Base-by-base conservation (phyloP, 2,888 invertebrate species). In the Tetragonula carbonaria region DNA sequence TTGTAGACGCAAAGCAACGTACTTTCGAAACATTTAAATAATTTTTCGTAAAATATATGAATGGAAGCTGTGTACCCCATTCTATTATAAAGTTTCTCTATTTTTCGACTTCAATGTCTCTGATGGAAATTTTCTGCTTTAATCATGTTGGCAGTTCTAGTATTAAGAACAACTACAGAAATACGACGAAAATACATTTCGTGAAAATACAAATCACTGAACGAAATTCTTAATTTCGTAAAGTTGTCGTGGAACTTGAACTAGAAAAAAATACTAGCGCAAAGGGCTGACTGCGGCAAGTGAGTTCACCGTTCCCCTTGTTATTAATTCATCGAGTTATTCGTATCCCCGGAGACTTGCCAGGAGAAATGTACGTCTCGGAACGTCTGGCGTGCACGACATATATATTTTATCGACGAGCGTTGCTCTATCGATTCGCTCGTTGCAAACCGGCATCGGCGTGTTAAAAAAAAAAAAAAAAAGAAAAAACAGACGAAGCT, bases 381-480 rank as follows among this genome's bases (percentile, higher is more conserved):
- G 59, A 70, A 57, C 38, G 67, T 63, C 75, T 63, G 75, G 13
- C 63, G 14, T 21, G 11, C 67, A 33, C 51, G 65, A 21, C 21
- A 73, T 28, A 77, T 80, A 80, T 70, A 74, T 76, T 77, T 76
- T 63, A 38, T 65, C 70, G 38, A 38, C 62, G 51, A 57, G 50
- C 23, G 45, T 51, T 57, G 66, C 66, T n/a, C 66, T 70, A 80
- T 80, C 65, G 76, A 77, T 80, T 65, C 65, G 18, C 16, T 23
- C 50, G 28, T 21, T 62, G 23, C 73, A 75, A 33, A 68, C 78
- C 50, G 18, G 51, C 11, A 38, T 16, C n/a, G 45, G 28, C 18
- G 51, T 18, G 38, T 38, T 45, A 66, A 66, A 45, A 45, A 45
- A 11, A 1, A 45, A 38, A 8, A 8, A 38, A 45, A 45, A 11